Percentiles rank a stretch among this genome's conserved stretches.
Evolutionary conservation across 2,797 vertebrate genomes (phyloP).

Genomic region (Podargus strigoides): DNA sequence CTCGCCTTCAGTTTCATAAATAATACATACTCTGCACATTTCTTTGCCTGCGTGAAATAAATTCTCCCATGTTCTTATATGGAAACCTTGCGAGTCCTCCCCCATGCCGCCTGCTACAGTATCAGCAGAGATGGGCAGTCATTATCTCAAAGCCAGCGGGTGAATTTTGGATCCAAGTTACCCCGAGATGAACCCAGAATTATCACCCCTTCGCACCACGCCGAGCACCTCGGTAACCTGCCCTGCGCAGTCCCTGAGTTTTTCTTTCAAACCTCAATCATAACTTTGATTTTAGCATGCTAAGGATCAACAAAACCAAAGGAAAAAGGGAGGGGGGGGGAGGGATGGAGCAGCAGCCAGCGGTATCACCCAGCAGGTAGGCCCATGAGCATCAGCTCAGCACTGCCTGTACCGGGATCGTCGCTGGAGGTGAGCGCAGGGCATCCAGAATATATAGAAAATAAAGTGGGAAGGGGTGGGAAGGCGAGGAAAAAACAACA

Average conservation of each 20-base stretch:
- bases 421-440: neutral
- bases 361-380: neutral
- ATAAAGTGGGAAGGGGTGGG: neutral
- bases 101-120: neutral
- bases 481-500: neutral
- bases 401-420: neutral
- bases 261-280: neutral
- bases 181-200: neutral
- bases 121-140: neutral
- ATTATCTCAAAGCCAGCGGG: neutral
- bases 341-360: neutral
- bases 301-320: neutral
- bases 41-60: constrained; percentile 20
- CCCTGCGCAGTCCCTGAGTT: neutral
- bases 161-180: neutral
- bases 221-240: neutral
- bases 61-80: constrained; percentile 63
- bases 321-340: neutral
- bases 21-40: constrained; percentile 2
- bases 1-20: neutral
- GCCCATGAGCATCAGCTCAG: neutral
- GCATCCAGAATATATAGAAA: neutral
- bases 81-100: constrained; percentile 37
- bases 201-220: rapidly evolving
- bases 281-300: neutral